A percentile compares a stretch with the other conserved stretches of the same genome.
Conservation (phyloP, 2,888 invertebrate genomes). For the Aporophyla lueneburgensis region DNA sequence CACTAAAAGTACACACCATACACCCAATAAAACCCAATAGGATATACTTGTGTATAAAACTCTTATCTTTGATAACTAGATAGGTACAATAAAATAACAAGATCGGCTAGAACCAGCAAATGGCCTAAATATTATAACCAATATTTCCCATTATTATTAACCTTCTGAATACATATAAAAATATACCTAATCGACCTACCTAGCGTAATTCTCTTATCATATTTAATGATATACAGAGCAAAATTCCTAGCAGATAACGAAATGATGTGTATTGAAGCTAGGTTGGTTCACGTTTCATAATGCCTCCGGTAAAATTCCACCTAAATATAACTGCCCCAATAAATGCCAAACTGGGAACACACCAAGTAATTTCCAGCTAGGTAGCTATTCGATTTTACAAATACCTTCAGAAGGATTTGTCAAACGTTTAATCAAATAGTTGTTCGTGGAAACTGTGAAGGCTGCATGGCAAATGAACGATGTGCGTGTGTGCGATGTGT, state of each 20-base stretch:
- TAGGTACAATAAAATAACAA: background rate
- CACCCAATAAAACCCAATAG: too few relatives aligned
- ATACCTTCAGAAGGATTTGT: conserved; percentile 70
- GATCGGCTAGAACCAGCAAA: background rate
- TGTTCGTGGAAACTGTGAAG: conserved; percentile 46
- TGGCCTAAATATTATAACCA: too few relatives aligned
- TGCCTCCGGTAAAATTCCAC: conserved; percentile 3
- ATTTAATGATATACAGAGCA: too few relatives aligned
- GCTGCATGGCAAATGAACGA: conserved; percentile 61
- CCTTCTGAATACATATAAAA: too few relatives aligned
- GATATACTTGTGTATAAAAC: too few relatives aligned
- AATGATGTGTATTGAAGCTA: background rate
- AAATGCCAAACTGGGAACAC: conserved; percentile 36
- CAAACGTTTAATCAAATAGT: conserved; percentile 73
- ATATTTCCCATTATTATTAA: too few relatives aligned
- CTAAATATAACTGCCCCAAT: background rate
- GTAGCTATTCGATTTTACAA: conserved; percentile 72
- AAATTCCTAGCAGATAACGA: background rate
- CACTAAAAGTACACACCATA: background rate
- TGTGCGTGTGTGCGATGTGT: too few relatives aligned
- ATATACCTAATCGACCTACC: too few relatives aligned
- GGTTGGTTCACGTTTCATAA: background rate
- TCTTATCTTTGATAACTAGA: background rate
- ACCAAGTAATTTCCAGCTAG: conserved; percentile 66
- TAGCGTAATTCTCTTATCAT: background rate